Base-by-base conservation (phyloP, 2,888 invertebrate genomes). In the Trypoxylon attenuatum region DNA sequence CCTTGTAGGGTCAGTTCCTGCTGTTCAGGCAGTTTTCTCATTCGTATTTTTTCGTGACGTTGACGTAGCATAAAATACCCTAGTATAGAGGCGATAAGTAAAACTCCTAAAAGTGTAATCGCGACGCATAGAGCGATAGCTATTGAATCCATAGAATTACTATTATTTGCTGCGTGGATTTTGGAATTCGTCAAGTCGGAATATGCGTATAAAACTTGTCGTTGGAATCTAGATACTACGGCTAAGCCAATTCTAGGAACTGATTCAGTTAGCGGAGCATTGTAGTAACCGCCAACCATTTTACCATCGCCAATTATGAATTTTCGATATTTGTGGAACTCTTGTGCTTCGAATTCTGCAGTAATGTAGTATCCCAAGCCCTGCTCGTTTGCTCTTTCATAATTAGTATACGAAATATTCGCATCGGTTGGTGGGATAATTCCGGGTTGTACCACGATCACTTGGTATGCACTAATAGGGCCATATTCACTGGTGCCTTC, bases 311-410 rank as follows among this genome's bases (percentile, higher is more conserved):
- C 97, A 42, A 97, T 91, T 0, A 90, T 88, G 86, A 97, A 97
- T 52, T 90, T 89, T 73, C 90, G 89, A 41, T 90, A 82, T 23
- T 68, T 78, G 0, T 79, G 52, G 71, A 77, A 83, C 69, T 87
- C 90, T 71, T 91, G 89, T 18, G 93, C 91, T 54, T 91, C 90
- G 62, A 97, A 87, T 85, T 95, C 94, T 0, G 94, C 96, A 4
- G 95, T 90, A 23, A 96, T 92, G 82, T 97, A 97, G 84, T 94
- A 96, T 1, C 92, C 91, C 2, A 92, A 84, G 0, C 92, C 93
- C 64, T 93, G 91, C 39, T 90, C 89, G 51, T 88, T 88, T 0
- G 96, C 92, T 77, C 90, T 90, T 57, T 91, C 87, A 87, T 91
- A 92, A 79, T 92, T 90, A 2, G 74, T 61, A 47, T 81, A 83